Base-by-base conservation (phyloP, 2,113 vertebrate genomes). In the Ptilonorhynchus violaceus region DNA sequence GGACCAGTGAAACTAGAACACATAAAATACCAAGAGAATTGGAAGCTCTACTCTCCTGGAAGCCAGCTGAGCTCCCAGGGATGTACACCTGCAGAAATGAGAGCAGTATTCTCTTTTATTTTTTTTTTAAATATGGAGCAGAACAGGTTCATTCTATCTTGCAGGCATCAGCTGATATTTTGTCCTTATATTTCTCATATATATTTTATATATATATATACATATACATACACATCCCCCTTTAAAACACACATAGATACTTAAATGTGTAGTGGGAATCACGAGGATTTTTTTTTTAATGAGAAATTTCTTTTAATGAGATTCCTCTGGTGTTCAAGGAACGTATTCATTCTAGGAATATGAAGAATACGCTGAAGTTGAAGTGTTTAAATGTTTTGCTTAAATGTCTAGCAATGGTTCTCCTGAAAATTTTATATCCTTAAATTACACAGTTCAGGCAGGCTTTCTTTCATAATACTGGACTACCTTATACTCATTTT, bases 301-400 rank as follows among this genome's bases (percentile, higher is more conserved):
- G 47, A 89, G 64, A 55, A 70, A 41, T 24, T 85, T 87, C 16
- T 81, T 52, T 7, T 55, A 70, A 67, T 74, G 64, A 83, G 39
- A 64, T 75, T 94, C 42, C 21, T 76, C 37, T 66, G 50, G 17
- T 59, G 21, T 76, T 83, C 50, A 74, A 67, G 46, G 47, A 88
- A 77, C 4, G n/a, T 69, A 80, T 46, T 77, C 90, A 77, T 69
- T 90, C 66, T 52, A 92, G 16, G 58, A 83, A 69, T 69, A 66
- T 30, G 53, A 92, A 88, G 50, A 62, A 72, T 53, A 85, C 6
- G 4, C 33, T 88, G 63, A 90, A 82, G 21, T 31, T 59, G n/a
- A 95, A 93, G 30, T 28, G 18, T 60, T 95, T 88, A 83, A 89
- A 76, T 79, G 33, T 89, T 95, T 96, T 94, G 55, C 39, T 53